These are phyloP conservation scores for Drosophila aff. DNA, from an alignment of 1,140 invertebrate species.

Conservation along the genomic window DNA sequence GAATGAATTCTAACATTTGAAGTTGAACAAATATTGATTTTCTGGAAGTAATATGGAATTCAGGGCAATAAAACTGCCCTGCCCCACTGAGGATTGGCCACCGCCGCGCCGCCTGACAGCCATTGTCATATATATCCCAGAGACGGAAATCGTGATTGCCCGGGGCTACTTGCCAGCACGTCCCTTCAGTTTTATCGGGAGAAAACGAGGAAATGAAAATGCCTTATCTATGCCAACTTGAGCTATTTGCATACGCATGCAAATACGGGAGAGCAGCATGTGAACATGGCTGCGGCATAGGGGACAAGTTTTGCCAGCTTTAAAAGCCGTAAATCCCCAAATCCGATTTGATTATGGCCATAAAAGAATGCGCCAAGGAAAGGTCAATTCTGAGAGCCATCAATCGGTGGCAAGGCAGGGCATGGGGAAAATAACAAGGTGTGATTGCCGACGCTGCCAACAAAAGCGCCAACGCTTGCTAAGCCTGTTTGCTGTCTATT, in stretches of 20 bases:
- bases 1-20: constrained; percentile 61
- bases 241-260: constrained; percentile 55
- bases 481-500: constrained; percentile 60
- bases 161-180: constrained; percentile 41
- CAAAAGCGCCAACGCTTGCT: constrained; percentile 33
- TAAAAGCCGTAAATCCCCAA: constrained; percentile 55
- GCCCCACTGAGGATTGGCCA: constrained; percentile 41
- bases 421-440: constrained; percentile 25
- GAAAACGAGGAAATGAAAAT: constrained; percentile 46
- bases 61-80: constrained; percentile 62
- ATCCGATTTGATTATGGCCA: constrained; percentile 48
- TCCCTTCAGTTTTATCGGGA: constrained; percentile 58
- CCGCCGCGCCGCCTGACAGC: constrained; percentile 12
- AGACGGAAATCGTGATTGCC: constrained; percentile 69
- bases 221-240: constrained; percentile 55
- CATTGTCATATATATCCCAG: constrained; percentile 44
- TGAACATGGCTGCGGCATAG: constrained; percentile 2
- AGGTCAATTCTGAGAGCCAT: constrained; percentile 21
- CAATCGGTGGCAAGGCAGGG: neutral
- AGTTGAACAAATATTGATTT: constrained; percentile 62
- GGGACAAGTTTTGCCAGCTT: constrained; percentile 50
- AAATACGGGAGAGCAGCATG: constrained; percentile 41
- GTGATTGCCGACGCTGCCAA: constrained; percentile 45
- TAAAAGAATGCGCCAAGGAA: constrained; percentile 22
- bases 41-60: constrained; percentile 43